Conservation (phyloP, 2,888 invertebrate genomes). For the Tholera decimalis region DNA sequence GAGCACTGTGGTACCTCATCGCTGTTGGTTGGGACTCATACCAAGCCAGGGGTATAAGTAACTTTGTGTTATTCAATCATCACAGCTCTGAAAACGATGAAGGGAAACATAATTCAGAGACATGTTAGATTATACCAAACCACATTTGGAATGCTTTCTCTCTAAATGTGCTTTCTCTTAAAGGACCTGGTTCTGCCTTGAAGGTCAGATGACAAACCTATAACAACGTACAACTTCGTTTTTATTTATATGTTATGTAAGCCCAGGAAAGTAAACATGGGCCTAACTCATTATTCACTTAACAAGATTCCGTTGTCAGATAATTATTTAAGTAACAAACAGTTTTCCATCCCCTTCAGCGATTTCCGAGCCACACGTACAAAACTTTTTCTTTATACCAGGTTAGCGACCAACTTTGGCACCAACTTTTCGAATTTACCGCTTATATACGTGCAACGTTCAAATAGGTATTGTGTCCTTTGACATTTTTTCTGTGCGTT, state of each 20-base stretch:
- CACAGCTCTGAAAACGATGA: no score
- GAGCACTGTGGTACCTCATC: no score
- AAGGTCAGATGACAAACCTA: neutral
- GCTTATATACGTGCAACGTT: constrained; percentile 44
- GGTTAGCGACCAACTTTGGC: constrained; percentile 44
- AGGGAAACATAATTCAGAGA: no score
- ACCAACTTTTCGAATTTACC: constrained; percentile 58
- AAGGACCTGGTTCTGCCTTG: neutral
- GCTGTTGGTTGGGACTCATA: no score
- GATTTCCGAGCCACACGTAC: constrained; percentile 45
- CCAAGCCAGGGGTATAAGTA: no score
- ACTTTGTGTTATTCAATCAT: no score
- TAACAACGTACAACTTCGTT: no score
- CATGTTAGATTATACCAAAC: no score
- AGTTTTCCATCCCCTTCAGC: constrained; percentile 45
- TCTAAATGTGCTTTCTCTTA: no score
- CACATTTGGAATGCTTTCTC: no score
- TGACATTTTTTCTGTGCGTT: constrained; percentile 43
- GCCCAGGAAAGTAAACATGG: constrained; percentile 14
- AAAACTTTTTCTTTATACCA: constrained; percentile 52
- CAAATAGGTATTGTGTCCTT: constrained; percentile 43
- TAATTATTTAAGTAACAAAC: constrained; percentile 63
- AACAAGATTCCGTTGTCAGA: constrained; percentile 41
- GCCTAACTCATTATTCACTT: constrained; percentile 44
- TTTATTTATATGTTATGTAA: neutral